phyloP scores from a whole-genome alignment of 2,113 vertebrate genomes.

The Ornithorhynchus anatinus region DNA sequence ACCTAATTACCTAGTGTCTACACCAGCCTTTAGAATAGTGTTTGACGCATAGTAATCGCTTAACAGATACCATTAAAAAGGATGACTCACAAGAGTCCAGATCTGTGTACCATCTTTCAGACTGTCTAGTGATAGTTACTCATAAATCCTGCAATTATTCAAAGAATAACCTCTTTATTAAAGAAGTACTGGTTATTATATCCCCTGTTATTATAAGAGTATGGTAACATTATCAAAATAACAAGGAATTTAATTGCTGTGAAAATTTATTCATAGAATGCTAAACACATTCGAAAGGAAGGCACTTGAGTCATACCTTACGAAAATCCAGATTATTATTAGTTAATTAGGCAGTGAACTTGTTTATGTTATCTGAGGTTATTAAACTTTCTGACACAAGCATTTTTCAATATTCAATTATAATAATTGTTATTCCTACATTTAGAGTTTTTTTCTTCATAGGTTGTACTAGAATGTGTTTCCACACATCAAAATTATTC shows the following conservation, averaged over 20 bases:
- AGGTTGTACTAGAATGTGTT: conserved; percentile 44
- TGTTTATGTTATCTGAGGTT: conserved; percentile 33
- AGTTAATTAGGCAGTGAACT: conserved; percentile 62
- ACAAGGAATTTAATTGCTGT: conserved; percentile 63
- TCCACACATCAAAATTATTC: too few relatives aligned
- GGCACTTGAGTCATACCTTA: conserved; percentile 45
- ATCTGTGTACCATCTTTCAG: too few relatives aligned
- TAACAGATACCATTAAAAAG: too few relatives aligned
- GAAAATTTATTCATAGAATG: conserved; percentile 66
- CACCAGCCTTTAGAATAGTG: too few relatives aligned
- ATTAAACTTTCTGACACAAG: conserved; percentile 20
- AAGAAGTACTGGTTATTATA: conserved; percentile 52
- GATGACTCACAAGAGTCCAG: too few relatives aligned
- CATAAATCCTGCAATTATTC: conserved; percentile 63
- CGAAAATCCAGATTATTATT: conserved; percentile 46
- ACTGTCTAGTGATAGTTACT: conserved; percentile 53
- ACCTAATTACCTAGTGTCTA: too few relatives aligned
- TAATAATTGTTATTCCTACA: conserved; percentile 9
- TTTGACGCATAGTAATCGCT: too few relatives aligned
- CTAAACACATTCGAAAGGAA: conserved; percentile 55
- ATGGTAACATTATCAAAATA: conserved; percentile 63
- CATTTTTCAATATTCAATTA: conserved; percentile 50
- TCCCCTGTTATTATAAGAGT: conserved; percentile 63
- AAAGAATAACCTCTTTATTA: conserved; percentile 62
- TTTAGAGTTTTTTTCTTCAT: conserved; percentile 34